Evolutionary conservation across 2,113 vertebrate species (phyloP).

Genomic region (Ochotona princeps): DNA sequence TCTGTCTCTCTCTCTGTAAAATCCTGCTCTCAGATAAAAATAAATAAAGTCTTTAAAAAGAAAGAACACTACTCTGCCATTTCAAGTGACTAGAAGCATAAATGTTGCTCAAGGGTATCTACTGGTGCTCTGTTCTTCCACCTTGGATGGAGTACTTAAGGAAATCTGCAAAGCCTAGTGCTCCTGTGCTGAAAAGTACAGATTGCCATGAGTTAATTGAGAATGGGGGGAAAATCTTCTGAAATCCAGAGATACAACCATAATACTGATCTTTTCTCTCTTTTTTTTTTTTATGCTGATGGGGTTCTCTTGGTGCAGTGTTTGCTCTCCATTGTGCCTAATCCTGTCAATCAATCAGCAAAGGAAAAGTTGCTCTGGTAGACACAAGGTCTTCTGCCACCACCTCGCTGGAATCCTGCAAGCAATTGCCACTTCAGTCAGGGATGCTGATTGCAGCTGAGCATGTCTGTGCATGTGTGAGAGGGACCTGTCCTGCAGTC

Average conservation of each 20-base stretch:
- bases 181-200: accelerated
- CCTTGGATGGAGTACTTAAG: background rate
- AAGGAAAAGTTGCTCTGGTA: background rate
- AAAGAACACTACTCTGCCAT: too few relatives aligned
- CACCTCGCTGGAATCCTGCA: too few relatives aligned
- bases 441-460: accelerated
- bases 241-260: background rate
- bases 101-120: accelerated
- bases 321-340: accelerated
- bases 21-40: too few relatives aligned
- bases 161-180: accelerated
- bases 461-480: accelerated
- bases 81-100: background rate
- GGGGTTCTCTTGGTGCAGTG: accelerated
- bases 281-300: background rate
- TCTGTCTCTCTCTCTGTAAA: too few relatives aligned
- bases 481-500: accelerated
- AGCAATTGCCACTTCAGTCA: accelerated
- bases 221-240: background rate
- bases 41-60: too few relatives aligned
- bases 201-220: accelerated
- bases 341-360: accelerated
- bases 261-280: too few relatives aligned
- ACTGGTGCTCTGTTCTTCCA: too few relatives aligned
- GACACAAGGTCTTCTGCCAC: accelerated